Conservation (phyloP, 2,113 vertebrate species). For the Caretta caretta region DNA sequence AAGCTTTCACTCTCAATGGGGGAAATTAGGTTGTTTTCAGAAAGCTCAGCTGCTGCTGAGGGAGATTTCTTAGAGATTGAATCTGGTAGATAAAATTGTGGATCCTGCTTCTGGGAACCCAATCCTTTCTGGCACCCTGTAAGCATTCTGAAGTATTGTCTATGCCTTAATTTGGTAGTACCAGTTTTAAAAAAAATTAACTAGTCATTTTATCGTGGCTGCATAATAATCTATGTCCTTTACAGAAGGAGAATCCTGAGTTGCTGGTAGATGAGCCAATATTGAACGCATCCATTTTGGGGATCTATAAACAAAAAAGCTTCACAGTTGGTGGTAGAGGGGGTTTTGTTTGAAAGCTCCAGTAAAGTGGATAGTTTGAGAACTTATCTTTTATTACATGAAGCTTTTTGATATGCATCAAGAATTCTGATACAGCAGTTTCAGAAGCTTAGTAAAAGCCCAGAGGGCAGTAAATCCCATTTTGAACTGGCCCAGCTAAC, state of each 20-base stretch:
- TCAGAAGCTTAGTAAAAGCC: neutral
- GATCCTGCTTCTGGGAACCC: neutral
- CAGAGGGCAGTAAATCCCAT: neutral
- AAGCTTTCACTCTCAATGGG: too few species aligned
- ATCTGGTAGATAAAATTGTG: neutral
- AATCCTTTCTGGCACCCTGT: neutral
- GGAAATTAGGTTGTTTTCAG: neutral
- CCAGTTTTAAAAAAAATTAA: too few species aligned
- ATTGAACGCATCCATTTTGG: neutral
- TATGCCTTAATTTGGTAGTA: too few species aligned
- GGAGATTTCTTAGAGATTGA: neutral
- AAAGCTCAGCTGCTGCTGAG: neutral
- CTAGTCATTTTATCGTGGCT: too few species aligned
- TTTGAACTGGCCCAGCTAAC: neutral
- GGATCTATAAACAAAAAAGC: neutral
- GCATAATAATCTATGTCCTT: too few species aligned
- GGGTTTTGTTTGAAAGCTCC: neutral
- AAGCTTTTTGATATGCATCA: neutral
- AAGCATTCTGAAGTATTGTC: too few species aligned
- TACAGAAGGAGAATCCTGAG: neutral
- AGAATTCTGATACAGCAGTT: neutral
- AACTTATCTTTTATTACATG: neutral
- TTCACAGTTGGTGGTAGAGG: neutral
- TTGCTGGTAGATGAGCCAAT: neutral
- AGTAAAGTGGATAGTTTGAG: neutral